Base-by-base conservation (phyloP, 2,888 invertebrate genomes). In the Eupithecia exiguata region DNA sequence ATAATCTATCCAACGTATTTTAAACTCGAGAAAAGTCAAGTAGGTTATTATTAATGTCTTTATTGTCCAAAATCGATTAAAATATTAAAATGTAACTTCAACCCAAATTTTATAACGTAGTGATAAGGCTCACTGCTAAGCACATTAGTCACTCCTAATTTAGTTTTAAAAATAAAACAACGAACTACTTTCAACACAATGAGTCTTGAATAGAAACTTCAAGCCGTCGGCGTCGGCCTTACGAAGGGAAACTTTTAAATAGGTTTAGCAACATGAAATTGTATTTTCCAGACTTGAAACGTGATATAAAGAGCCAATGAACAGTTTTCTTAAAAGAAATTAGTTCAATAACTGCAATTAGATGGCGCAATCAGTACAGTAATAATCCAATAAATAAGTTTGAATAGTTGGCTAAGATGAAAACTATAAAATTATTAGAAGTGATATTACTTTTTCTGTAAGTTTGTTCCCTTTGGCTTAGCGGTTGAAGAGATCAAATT, bases 211-310 rank as follows among this genome's bases (percentile, higher is more conserved):
- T 66, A 43, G 72, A 70, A 79, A 84, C 77, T 82, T 83, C 80
- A 80, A 77, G 79, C 78, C 72, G 81, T 58, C 58, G 25, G 12
- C 78, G 78, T 80, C 72, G 78, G 80, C 80, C 82, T 79, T 82
- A 83, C 81, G 79, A 81, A 81, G 79, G 68, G 70, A 81, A 85
- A 85, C 79, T 85, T 85, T 84, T 80, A 81, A 85, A 84, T 84
- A 81, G 82, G 70, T 78, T 76, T 79, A 74, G 74, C 74, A 76
- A 75, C 69, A 75, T 75, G 46, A 62, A 74, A 73, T 75, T 76
- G 72, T 66, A 66, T 40, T 66, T 43, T 40, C 66, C 25, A 30
- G 63, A 65, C 69, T 49, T 58, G 61, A 68, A 70, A 73, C 76
- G 68, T 63, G 40, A 66, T 9, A 40, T 14, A 66, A 62, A 35